phyloP scores from a whole-genome alignment of 2,797 vertebrate genomes.

The Heliangelus exortis region DNA sequence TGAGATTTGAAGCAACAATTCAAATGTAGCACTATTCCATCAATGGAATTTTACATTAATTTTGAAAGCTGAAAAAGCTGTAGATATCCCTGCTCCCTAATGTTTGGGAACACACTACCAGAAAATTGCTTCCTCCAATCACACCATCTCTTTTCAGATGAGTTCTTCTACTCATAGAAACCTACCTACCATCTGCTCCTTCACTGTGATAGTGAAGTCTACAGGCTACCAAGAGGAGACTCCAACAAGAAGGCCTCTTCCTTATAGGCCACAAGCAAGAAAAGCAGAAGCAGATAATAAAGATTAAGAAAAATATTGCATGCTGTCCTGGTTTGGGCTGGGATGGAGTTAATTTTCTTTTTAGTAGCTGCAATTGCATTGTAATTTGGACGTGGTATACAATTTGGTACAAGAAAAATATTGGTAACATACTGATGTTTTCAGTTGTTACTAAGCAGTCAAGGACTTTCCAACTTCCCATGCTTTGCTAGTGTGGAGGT shows the following conservation, averaged over 20 bases:
- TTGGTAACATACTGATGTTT: too few relatives aligned
- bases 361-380: too few relatives aligned
- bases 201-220: neutral
- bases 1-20: neutral
- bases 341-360: too few relatives aligned
- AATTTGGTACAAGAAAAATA: too few relatives aligned
- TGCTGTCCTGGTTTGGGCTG: too few relatives aligned
- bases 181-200: neutral
- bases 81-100: neutral
- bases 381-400: too few relatives aligned
- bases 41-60: neutral
- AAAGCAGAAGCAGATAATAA: neutral
- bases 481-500: too few relatives aligned
- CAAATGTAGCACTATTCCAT: neutral
- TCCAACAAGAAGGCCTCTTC: neutral
- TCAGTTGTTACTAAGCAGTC: too few relatives aligned
- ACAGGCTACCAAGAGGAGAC: neutral
- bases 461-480: too few relatives aligned
- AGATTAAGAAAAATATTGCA: neutral
- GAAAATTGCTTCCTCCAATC: neutral
- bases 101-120: neutral
- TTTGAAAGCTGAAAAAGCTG: neutral
- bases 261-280: neutral
- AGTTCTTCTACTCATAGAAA: neutral
- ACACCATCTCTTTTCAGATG: neutral